Conservation (phyloP, 2,797 vertebrate genomes). For the Clamator glandarius region DNA sequence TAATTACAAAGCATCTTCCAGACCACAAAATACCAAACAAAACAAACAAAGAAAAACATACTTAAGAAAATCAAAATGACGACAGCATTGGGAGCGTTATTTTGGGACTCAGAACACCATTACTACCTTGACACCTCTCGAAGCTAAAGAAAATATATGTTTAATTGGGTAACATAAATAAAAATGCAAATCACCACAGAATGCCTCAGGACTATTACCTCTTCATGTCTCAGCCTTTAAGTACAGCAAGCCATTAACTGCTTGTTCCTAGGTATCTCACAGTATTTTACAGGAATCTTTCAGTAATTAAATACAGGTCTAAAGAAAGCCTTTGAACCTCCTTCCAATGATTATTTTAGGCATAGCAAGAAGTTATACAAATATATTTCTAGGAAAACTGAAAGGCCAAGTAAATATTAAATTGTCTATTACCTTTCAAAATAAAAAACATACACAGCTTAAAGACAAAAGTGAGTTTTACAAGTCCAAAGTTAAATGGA, state of each 20-base stretch:
- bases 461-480: background rate
- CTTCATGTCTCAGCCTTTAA: slow-evolving; percentile 46
- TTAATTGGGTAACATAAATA: slow-evolving; percentile 27
- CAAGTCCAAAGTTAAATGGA: slow-evolving; percentile 45
- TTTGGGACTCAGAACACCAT: slow-evolving; percentile 54
- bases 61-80: slow-evolving; percentile 11
- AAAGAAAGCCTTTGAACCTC: slow-evolving; percentile 39
- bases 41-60: slow-evolving; percentile 11
- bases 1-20: slow-evolving; percentile 39
- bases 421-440: background rate
- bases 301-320: background rate
- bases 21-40: slow-evolving; percentile 49
- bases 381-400: slow-evolving; percentile 52
- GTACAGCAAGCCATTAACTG: slow-evolving; percentile 14
- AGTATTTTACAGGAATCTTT: slow-evolving; percentile 36
- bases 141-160: slow-evolving; percentile 31
- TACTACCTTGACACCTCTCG: slow-evolving; percentile 50
- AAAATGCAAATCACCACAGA: slow-evolving; percentile 42
- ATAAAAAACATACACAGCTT: slow-evolving; percentile 40
- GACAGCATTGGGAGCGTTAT: slow-evolving; percentile 49
- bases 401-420: slow-evolving; percentile 40
- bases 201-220: slow-evolving; percentile 36
- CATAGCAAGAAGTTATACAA: slow-evolving; percentile 49
- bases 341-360: slow-evolving; percentile 40
- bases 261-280: slow-evolving; percentile 8